phyloP scores from a whole-genome alignment of 2,888 invertebrate genomes.

The Mesorhabditis sp. region DNA sequence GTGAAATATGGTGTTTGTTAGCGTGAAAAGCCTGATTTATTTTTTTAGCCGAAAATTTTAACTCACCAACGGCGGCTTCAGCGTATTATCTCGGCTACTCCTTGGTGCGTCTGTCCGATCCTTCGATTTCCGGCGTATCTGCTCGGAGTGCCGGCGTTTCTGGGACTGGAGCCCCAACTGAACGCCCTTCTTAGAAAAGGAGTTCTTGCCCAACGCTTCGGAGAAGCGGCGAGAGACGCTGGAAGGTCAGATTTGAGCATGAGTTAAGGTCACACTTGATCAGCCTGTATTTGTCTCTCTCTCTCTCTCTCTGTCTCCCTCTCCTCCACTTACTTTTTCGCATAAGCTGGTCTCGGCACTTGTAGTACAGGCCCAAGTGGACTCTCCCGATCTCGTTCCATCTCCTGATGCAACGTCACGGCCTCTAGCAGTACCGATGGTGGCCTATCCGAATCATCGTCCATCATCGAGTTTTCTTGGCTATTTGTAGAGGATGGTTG shows the following conservation, averaged over 20 bases:
- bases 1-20: too few species aligned
- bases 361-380: conserved; percentile 41
- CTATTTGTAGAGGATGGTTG: conserved; percentile 48
- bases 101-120: conserved; percentile 16
- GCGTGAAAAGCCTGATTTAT: too few species aligned
- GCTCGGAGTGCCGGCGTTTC: conserved; percentile 33
- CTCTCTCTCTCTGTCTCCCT: neutral
- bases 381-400: conserved; percentile 18
- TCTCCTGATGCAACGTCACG: conserved; percentile 42
- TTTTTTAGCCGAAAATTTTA: too few species aligned
- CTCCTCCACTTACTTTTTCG: conserved; percentile 28
- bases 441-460: conserved; percentile 18
- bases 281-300: neutral
- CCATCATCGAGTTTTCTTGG: conserved; percentile 46
- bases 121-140: conserved; percentile 24
- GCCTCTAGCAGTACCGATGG: conserved; percentile 42
- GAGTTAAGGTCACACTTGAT: neutral
- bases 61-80: conserved; percentile 42
- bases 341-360: conserved; percentile 37
- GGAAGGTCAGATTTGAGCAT: conserved; percentile 11
- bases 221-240: conserved; percentile 48
- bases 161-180: conserved; percentile 28
- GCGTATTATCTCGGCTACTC: conserved; percentile 13
- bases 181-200: conserved; percentile 35
- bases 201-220: conserved; percentile 35